Evolutionary conservation across 2,113 vertebrate species (phyloP).

Genomic region (Dromiciops gliroides): DNA sequence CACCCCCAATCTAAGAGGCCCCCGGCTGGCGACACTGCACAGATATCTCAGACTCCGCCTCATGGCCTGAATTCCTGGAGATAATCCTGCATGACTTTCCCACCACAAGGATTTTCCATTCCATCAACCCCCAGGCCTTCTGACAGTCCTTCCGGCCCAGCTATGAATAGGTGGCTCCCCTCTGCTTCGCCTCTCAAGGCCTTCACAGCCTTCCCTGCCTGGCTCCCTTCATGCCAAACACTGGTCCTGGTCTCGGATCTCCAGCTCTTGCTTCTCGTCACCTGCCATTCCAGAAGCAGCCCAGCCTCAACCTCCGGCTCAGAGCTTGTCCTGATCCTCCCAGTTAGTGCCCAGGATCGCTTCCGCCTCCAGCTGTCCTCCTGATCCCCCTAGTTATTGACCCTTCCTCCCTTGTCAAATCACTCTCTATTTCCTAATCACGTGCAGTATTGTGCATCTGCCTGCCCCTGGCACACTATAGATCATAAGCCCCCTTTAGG

Average conservation of each 20-base stretch:
- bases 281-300: neutral
- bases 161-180: conserved; percentile 66
- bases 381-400: neutral
- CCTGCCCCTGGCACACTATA: no score
- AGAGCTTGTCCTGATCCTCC: neutral
- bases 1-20: neutral
- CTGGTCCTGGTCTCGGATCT: neutral
- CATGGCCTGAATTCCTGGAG: conserved; percentile 64
- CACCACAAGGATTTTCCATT: conserved; percentile 69
- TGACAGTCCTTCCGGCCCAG: conserved; percentile 56
- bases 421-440: neutral
- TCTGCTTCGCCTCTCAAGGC: no score
- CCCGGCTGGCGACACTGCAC: conserved; percentile 32
- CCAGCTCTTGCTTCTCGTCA: neutral
- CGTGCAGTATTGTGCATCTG: no score
- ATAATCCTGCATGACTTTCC: conserved; percentile 52
- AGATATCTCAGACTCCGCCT: conserved; percentile 29
- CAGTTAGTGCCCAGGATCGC: neutral
- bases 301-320: neutral
- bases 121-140: conserved; percentile 64
- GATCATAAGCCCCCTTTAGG: no score
- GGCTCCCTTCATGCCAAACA: no score
- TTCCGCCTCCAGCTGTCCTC: neutral
- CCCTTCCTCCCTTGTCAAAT: neutral
- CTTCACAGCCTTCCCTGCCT: no score